These are phyloP conservation scores for Sakesphorus luctuosus DNA, from an alignment of 2,113 vertebrate genomes.

Conservation along the genomic window DNA sequence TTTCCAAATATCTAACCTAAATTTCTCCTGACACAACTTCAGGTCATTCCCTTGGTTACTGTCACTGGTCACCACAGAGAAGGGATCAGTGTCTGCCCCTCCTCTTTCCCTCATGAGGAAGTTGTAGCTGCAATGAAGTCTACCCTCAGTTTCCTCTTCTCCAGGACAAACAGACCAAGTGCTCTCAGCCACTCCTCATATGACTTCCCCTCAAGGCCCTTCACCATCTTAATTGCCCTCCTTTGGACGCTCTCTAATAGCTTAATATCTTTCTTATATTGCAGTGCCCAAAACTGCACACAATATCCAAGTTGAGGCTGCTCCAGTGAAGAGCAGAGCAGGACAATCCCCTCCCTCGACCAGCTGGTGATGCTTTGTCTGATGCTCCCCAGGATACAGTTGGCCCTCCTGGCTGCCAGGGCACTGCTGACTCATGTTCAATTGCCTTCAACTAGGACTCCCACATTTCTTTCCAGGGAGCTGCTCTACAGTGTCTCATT, in stretches of 20 bases:
- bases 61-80: not conserved
- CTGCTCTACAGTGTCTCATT: no score
- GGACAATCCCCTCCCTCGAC: no score
- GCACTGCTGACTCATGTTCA: no score
- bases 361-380: no score
- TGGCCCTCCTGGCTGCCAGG: no score
- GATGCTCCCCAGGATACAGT: no score
- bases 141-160: no score
- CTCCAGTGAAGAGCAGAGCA: no score
- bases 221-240: not conserved
- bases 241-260: not conserved
- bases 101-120: not conserved
- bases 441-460: no score
- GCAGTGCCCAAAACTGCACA: not conserved
- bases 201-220: not conserved
- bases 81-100: not conserved
- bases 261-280: not conserved
- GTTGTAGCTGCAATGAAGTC: not conserved
- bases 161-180: not conserved
- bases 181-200: not conserved
- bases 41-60: not conserved
- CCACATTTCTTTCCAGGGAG: no score
- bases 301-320: not conserved
- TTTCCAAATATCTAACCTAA: not conserved
- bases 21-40: not conserved